A percentile compares a stretch with the other conserved stretches of the same genome.
These are phyloP conservation scores for Plectus sambesii DNA, from an alignment of 1,140 invertebrate species.

Conservation along the genomic window DNA sequence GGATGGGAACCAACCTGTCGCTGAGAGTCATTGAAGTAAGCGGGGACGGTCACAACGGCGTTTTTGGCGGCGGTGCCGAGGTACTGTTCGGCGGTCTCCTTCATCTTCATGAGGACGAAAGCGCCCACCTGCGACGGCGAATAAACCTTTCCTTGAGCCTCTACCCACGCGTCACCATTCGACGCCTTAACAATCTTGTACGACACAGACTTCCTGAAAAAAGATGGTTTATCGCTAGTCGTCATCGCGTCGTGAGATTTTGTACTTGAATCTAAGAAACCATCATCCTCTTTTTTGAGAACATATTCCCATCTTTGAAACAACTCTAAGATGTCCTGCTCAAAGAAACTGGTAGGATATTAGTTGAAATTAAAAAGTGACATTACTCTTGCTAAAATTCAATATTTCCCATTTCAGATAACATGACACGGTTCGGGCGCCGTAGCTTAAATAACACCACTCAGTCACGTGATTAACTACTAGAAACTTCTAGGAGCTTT, in stretches of 20 bases:
- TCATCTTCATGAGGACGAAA: conserved; percentile 4
- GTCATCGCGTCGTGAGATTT: neutral
- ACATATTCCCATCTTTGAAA: too few species aligned
- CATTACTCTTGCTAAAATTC: too few species aligned
- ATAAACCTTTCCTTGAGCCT: conserved; percentile 4
- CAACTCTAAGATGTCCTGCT: too few species aligned
- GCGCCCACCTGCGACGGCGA: neutral
- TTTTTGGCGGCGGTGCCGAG: conserved; percentile 64
- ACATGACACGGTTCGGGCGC: too few species aligned
- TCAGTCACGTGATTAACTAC: too few species aligned
- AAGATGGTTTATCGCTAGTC: conserved; percentile 2
- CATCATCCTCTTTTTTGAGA: neutral
- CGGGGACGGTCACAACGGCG: conserved; percentile 84
- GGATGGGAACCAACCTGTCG: conserved; percentile 60
- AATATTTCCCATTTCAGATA: too few species aligned
- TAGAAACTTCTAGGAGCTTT: too few species aligned
- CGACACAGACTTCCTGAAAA: conserved; percentile 69
- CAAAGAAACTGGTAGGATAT: too few species aligned
- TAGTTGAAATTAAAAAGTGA: too few species aligned
- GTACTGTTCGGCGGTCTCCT: neutral
- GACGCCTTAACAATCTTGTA: conserved; percentile 48
- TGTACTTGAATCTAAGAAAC: too few species aligned
- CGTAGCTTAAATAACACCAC: too few species aligned
- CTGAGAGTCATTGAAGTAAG: conserved; percentile 92
- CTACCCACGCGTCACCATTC: neutral